These are phyloP conservation scores for Loripinus fragilis DNA, from an alignment of 2,888 invertebrate species.

Conservation along the genomic window DNA sequence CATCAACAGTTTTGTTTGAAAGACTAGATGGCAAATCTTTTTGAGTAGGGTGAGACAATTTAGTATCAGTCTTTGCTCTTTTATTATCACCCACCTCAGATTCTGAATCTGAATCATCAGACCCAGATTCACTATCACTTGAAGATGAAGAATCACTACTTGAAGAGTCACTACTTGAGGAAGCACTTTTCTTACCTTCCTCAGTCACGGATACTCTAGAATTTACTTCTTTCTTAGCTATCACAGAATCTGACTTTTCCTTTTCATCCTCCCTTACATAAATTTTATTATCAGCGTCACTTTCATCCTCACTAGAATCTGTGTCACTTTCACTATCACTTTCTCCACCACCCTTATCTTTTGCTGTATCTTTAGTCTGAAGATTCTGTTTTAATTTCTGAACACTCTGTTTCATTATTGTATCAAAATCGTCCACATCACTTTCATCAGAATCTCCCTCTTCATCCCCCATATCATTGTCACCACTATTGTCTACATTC, in stretches of 20 bases:
- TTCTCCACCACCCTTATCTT: background rate
- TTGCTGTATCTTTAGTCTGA: background rate
- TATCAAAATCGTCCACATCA: constrained; percentile 83
- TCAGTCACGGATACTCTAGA: constrained; percentile 12
- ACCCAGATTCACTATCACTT: constrained; percentile 64
- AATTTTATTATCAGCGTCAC: constrained; percentile 34
- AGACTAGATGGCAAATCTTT: too few relatives aligned
- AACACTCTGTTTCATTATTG: background rate
- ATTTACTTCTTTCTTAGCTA: background rate
- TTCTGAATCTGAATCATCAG: too few relatives aligned
- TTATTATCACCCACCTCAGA: background rate
- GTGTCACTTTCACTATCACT: constrained; percentile 39
- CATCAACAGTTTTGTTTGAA: too few relatives aligned
- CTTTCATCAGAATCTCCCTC: constrained; percentile 54
- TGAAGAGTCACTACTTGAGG: constrained; percentile 60
- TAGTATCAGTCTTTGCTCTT: background rate
- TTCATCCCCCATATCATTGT: constrained; percentile 68
- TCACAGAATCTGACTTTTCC: background rate
- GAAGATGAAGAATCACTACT: constrained; percentile 71
- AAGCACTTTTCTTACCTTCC: background rate
- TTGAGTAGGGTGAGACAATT: too few relatives aligned
- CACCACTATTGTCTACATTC: background rate
- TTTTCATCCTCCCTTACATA: constrained; percentile 19
- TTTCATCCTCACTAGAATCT: constrained; percentile 39
- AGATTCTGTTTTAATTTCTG: background rate